Conservation (phyloP, 2,113 vertebrate genomes). For the Hippolais icterina region DNA sequence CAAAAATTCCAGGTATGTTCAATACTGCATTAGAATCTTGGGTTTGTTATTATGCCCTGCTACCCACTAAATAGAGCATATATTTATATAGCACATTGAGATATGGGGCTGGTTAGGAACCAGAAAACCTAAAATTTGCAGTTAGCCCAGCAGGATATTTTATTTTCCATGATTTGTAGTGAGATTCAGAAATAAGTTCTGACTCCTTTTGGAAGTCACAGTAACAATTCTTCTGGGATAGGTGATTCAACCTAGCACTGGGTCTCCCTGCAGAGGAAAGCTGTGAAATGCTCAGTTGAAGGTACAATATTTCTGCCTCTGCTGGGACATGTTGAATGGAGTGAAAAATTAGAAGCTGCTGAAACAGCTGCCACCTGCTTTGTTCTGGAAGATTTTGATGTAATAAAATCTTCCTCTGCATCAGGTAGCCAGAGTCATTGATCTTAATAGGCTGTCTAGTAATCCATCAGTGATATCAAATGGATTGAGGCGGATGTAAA, state of each 20-base stretch:
- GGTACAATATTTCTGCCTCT: background rate
- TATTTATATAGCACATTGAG: background rate
- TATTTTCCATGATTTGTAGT: background rate
- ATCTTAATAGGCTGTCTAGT: background rate
- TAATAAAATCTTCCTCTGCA: background rate
- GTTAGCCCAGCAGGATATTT: background rate
- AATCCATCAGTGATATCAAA: background rate
- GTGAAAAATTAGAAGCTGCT: conserved; percentile 44
- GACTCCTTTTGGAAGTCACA: background rate
- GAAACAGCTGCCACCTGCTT: conserved; percentile 5
- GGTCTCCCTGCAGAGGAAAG: background rate
- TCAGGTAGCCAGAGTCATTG: background rate
- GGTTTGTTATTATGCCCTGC: background rate
- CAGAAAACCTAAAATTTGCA: background rate
- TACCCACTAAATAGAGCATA: background rate
- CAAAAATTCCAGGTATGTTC: background rate
- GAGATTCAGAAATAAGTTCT: background rate
- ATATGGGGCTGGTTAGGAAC: background rate
- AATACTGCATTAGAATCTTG: background rate
- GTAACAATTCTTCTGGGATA: background rate
- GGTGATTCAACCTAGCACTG: background rate
- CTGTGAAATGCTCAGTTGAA: background rate
- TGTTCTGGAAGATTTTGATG: background rate
- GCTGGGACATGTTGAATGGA: conserved; percentile 10
- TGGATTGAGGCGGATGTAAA: background rate